These are phyloP conservation scores for Platygyra sinensis DNA, from an alignment of 64 coral and sea anemone genomes.

Conservation along the genomic window DNA sequence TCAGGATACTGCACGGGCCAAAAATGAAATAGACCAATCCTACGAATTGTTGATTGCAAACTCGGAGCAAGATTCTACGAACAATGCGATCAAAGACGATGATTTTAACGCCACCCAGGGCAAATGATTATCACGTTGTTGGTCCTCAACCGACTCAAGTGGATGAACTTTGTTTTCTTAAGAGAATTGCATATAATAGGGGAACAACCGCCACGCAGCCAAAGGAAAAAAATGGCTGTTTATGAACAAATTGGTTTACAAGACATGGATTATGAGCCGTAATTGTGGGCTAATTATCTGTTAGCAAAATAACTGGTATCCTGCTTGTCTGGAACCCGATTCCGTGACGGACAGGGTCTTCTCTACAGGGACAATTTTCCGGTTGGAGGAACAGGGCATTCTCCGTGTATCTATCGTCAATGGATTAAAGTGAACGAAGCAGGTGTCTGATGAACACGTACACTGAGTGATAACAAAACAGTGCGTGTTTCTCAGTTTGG, in stretches of 20 bases:
- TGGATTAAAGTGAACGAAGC: too few relatives aligned
- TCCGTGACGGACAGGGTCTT: not conserved
- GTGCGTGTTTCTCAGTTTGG: too few relatives aligned
- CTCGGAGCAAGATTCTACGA: not conserved
- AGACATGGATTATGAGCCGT: not conserved
- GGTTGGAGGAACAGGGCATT: not conserved
- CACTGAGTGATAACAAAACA: too few relatives aligned
- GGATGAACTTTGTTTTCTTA: not conserved
- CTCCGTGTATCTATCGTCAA: too few relatives aligned
- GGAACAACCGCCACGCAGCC: not conserved
- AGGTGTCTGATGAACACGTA: too few relatives aligned
- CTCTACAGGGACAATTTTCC: not conserved
- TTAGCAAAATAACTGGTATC: not conserved
- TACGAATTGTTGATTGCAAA: slow-evolving; percentile 49
- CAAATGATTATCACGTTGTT: not conserved
- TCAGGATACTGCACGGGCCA: slow-evolving; percentile 43
- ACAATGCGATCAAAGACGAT: not conserved
- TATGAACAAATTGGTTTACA: not conserved
- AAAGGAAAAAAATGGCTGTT: not conserved
- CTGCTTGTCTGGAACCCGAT: not conserved
- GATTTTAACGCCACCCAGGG: not conserved
- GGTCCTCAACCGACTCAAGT: too few relatives aligned
- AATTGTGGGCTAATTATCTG: not conserved
- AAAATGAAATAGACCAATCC: slow-evolving; percentile 59
- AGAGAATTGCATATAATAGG: not conserved